phyloP scores from a whole-genome alignment of 2,797 vertebrate genomes.

The Phylloscopus collybita region DNA sequence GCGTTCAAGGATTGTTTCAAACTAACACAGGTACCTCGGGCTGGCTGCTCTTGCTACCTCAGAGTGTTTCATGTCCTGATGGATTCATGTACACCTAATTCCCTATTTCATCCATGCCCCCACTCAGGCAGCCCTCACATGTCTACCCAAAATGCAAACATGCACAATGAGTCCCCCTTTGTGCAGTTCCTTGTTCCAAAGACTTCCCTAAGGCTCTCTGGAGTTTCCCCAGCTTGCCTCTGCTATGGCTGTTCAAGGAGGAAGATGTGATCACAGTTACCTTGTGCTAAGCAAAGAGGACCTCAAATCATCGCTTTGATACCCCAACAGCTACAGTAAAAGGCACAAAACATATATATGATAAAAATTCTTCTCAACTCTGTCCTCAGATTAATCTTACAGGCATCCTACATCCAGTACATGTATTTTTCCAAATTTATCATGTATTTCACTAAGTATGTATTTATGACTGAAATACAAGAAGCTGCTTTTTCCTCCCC shows the following conservation, averaged over 20 bases:
- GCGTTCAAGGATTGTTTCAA: neutral
- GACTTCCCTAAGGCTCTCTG: neutral
- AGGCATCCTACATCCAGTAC: neutral
- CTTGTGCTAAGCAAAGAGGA: neutral
- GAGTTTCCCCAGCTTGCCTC: neutral
- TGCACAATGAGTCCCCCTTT: neutral
- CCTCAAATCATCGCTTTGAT: neutral
- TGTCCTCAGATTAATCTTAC: neutral
- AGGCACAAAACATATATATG: neutral
- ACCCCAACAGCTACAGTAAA: neutral
- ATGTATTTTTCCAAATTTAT: neutral
- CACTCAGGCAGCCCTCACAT: neutral
- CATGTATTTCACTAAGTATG: neutral
- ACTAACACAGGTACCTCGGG: accelerated
- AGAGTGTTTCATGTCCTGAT: neutral
- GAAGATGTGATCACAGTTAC: neutral
- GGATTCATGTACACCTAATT: neutral
- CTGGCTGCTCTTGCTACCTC: neutral
- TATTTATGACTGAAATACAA: neutral
- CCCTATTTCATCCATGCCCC: neutral
- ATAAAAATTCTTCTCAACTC: neutral
- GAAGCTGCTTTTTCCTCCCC: neutral
- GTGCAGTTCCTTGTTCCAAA: neutral
- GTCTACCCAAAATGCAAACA: neutral
- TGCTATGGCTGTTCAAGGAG: neutral